Evolutionary conservation across 2,888 invertebrate species (phyloP), one percentile per base, ranked within the genome.

Genomic region (Drosophila phalerata): DNA sequence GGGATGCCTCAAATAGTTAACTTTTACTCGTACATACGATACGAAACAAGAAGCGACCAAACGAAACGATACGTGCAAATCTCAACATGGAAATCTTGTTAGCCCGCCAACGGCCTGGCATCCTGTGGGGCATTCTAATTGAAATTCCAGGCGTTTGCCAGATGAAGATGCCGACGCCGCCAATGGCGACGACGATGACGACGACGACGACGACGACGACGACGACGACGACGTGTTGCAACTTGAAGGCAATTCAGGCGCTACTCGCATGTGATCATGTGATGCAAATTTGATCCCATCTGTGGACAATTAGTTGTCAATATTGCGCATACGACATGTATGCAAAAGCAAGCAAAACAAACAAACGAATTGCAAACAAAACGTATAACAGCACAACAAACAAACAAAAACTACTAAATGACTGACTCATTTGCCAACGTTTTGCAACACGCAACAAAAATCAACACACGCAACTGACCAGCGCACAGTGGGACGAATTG

Each of bases 231-330:
- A 69, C 49, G 68, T 63, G 53, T 28, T 4, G 55, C 55, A 42
- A 40, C 52, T 17, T 52, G 56, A 5, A 30, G 53, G 53, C 49
- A 40, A 58, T 64, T 55, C 25, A 28, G 49, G 3, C 52, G 64
- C 61, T 56, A 25, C n/a, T 61, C 45, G 73, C 70, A 73, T 74
- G 81, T 71, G 63, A 45, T 69, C 69, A 69, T 77, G 85, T 56
- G 56, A 80, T 70, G 83, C 82, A 87, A 84, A 85, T 87, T 82
- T 87, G 88, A 81, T 85, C 60, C 77, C 84, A 86, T 83, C 85
- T 83, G 79, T 81, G 87, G 73, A 88, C 88, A 85, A 85, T 85
- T 85, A 81, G 79, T 57, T 85, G 79, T 79, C 77, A 86, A 85
- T 88, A 86, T 88, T 85, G 88, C 85, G 77, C 71, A 81, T 87